Conservation (phyloP, 2,797 vertebrate species). For the Artibeus lituratus region DNA sequence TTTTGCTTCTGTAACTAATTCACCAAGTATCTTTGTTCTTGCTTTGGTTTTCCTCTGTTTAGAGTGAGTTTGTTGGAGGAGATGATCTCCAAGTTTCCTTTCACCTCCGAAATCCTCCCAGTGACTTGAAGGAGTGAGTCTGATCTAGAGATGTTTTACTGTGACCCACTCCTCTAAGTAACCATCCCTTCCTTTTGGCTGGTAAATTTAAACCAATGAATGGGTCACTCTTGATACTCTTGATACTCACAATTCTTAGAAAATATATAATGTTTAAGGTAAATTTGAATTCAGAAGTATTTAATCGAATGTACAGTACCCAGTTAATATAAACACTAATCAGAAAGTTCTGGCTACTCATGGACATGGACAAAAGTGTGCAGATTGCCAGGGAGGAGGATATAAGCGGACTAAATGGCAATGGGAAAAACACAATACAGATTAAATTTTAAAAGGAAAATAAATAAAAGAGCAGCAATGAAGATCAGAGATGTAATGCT, state of each 20-base stretch:
- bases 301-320: background rate
- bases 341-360: conserved; percentile 45
- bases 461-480: background rate
- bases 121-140: background rate
- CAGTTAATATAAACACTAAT: conserved; percentile 30
- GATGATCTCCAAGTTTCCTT: conserved; percentile 15
- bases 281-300: conserved; percentile 34
- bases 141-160: background rate
- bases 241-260: background rate
- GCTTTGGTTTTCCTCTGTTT: background rate
- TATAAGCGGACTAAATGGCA: background rate
- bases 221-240: too few relatives aligned
- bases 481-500: conserved; percentile 23
- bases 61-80: background rate
- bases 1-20: background rate
- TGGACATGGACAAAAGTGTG: background rate
- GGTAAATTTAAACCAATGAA: background rate
- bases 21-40: background rate
- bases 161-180: background rate
- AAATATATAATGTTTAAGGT: background rate
- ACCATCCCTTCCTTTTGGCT: background rate
- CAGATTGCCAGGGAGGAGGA: background rate
- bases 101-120: background rate
- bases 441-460: background rate
- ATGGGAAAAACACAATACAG: background rate